Evolutionary conservation across 2,888 invertebrate species (phyloP), one percentile per base, ranked within the genome.

Genomic region (Invenusta paracnida): DNA sequence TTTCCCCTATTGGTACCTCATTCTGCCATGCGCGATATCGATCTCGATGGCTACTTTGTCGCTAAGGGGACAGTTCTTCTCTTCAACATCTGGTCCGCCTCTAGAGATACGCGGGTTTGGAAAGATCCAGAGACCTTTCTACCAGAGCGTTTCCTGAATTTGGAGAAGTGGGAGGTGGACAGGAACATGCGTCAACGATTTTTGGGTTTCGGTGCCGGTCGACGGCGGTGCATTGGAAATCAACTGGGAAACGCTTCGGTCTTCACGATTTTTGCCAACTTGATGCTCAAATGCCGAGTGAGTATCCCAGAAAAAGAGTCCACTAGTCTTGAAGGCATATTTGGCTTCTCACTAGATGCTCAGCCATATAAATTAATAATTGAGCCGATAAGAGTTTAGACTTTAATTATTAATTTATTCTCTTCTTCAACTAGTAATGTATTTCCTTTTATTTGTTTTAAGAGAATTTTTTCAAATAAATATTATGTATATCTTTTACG

Each of bases 41-140:
- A 2, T 23, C 82, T 81, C 23, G 82, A n/a, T 23, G 82, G 82
- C 82, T 29, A n/a, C 1, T 0, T 0, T n/a, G 82, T 81, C 23
- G 5, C 82, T 1, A 81, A 81, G 82, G 82, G 82, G 1, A 81
- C 82, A n/a, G 27, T 81, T n/a, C n/a, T 81, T 0, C 82, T 81
- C 82, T 81, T 29, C 82, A 81, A 81, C 27, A n/a, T 81, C 29
- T 81, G 82, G 82, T 81, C 82, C 2, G 82, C 82, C 82, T 29
- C 29, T 0, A 29, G 82, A 2, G 82, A 81, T 27, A n/a, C 82
- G 1, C n/a, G 23, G 23, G 2, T 81, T 1, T 81, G 82, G 82
- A 29, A n/a, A n/a, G 82, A 81, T n/a, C 82, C 82, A 1, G 82
- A 81, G 29, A n/a, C 25, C 82, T 81, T 81, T 27, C 5, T 25